Evolutionary conservation across 2,113 vertebrate genomes (phyloP), one percentile per base, ranked within the genome.

Genomic region (Corydoras maculifer): DNA sequence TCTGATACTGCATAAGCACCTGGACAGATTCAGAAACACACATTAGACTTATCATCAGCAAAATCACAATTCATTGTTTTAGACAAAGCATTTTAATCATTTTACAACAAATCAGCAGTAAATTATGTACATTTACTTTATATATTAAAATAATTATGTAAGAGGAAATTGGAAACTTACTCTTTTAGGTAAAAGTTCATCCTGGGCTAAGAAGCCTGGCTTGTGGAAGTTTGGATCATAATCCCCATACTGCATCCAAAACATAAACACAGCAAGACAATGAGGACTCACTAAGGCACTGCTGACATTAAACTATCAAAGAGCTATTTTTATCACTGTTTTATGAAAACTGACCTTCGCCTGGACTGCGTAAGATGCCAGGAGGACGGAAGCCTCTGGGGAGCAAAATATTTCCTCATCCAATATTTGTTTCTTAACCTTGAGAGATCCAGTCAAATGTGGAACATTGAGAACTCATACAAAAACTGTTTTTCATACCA

Each of bases 381-480:
- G 77, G 55, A 97, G 84, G 76, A 96, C 92, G 8, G 93, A 94
- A 50, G 92, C 94, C 84, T 96, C 93, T 6, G 94, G 93, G 65
- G 93, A 96, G 69, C 94, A 97, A 80, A 93, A 94, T 74, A 97
- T 97, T 83, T 96, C 93, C 76, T 97, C 94, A 86, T 96, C 91
- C 75, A 97, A 78, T 78, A 96, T 96, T 85, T 96, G 93, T 76
- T 96, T 96, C 83, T 97, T 96, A 62, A 97, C 94, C 94, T 96
- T 69, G 15, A 43, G 30, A 49, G 3, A 81, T 35, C 1, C 5
- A 65, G 30, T 62, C 29, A 58, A 57, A 30, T 18, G 15, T 62
- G 9, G 5, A 68, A 69, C 15, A 64, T 57, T 2, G 9, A 53
- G 51, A 12, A 3, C 51, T 12, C 3, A 8, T 53, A 14, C 5